These are phyloP conservation scores for Dunckerocampus dactyliophorus DNA, from an alignment of 2,113 vertebrate species.

Conservation along the genomic window DNA sequence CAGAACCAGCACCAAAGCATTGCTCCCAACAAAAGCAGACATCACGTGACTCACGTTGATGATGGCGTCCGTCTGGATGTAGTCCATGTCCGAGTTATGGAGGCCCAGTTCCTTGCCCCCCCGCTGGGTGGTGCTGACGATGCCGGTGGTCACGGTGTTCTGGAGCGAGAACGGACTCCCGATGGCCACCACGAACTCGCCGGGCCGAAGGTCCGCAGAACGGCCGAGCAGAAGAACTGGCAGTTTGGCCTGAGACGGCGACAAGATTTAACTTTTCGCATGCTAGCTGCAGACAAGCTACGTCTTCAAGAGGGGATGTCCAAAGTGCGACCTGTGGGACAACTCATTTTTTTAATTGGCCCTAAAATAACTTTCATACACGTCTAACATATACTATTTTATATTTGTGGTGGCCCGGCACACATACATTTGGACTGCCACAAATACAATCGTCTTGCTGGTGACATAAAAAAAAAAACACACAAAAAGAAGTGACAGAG, in stretches of 20 bases:
- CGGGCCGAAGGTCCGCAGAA: slow-evolving; percentile 89
- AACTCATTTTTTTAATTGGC: no score
- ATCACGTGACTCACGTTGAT: slow-evolving; percentile 85
- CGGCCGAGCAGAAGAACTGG: slow-evolving; percentile 89
- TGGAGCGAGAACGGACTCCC: slow-evolving; percentile 94
- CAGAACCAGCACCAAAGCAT: neutral
- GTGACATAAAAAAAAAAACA: no score
- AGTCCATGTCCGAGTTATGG: slow-evolving; percentile 92
- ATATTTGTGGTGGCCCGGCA: no score
- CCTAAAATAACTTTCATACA: no score
- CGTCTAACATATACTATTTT: no score
- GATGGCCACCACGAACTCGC: slow-evolving; percentile 94
- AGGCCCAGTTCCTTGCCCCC: slow-evolving; percentile 90
- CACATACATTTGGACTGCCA: no score
- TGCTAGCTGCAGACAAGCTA: neutral
- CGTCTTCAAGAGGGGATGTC: no score
- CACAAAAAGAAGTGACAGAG: no score
- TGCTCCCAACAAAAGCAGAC: neutral
- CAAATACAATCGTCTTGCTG: neutral
- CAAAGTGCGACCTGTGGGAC: no score
- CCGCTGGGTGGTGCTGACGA: slow-evolving; percentile 92
- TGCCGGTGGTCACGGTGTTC: slow-evolving; percentile 96
- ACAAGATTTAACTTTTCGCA: neutral
- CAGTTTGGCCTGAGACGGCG: slow-evolving; percentile 78
- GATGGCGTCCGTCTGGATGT: slow-evolving; percentile 95